Base-by-base conservation (phyloP, 2,797 vertebrate genomes). In the Parambassis ranga region DNA sequence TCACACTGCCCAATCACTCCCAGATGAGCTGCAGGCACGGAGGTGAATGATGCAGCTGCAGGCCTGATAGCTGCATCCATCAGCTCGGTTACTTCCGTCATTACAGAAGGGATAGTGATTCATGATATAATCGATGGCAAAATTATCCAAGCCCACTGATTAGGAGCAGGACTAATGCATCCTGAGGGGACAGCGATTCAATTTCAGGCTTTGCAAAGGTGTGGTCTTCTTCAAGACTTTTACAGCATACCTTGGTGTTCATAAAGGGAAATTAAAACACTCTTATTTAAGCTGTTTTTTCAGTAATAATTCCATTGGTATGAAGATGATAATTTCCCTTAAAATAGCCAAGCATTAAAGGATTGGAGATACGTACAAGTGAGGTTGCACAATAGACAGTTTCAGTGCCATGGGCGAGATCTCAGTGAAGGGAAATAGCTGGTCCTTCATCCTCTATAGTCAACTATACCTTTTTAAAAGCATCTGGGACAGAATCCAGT, bases 1-100 rank as follows among this genome's bases (percentile, higher is more conserved):
- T 46, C 80, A 71, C n/a, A 14, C 60, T 47, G 58, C 4, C 58
- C 58, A 38, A 47, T 72, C 35, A 43, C 47, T 55, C 77, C 65
- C 71, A 38, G 0, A 11, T 59, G 70, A 61, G 70, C 77, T 56
- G 65, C 1, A 55, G 68, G 62, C 47, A 32, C 13, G 26, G 10
- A 51, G 56, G 56, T 51, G 51, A 66, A 55, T 49, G 38, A 59
- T 57, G 58, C 38, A 43, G 60, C 52, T 58, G 63, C 27, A 64
- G 23, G 16, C 13, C 48, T 27, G 49, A 59, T 11, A 44, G 48
- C 60, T 42, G 70, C 65, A 16, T 32, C 37, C 28, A 15, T 11
- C 35, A 4, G 0, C 16, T 42, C 7, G 15, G 27, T 69, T 53
- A 30, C 32, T 76, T 71, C 55, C 14, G 26, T 41, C 48, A 19